These are phyloP conservation scores for Drosophila subquinaria DNA, from an alignment of 2,888 invertebrate genomes.

Conservation along the genomic window DNA sequence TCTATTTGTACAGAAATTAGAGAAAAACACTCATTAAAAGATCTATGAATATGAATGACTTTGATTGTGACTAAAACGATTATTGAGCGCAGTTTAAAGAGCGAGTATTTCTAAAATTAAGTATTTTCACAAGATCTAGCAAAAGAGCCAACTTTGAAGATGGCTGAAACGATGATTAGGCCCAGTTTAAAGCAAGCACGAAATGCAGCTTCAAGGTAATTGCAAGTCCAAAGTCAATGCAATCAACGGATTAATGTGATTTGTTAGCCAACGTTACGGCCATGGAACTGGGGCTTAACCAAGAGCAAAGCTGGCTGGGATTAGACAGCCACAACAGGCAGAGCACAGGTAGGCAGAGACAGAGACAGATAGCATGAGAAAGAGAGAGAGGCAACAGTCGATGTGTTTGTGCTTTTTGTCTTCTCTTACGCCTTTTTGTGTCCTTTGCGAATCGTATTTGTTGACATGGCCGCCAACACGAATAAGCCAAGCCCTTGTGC, in stretches of 20 bases:
- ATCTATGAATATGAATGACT: too few species aligned
- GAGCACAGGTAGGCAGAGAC: background rate
- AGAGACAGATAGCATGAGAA: background rate
- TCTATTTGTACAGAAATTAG: too few species aligned
- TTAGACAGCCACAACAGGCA: conserved; percentile 40
- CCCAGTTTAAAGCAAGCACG: conserved; percentile 1
- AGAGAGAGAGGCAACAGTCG: conserved; percentile 18
- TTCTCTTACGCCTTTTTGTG: conserved; percentile 19
- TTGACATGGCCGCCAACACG: conserved; percentile 55
- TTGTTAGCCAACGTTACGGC: conserved; percentile 48
- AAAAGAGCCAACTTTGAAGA: background rate
- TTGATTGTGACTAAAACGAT: too few species aligned
- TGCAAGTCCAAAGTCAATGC: conserved; percentile 37
- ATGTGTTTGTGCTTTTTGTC: conserved; percentile 12
- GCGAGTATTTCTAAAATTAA: too few species aligned
- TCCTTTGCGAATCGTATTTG: conserved; percentile 50
- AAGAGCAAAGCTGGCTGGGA: conserved; percentile 29
- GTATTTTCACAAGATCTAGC: too few species aligned
- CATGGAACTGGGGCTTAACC: conserved; percentile 15
- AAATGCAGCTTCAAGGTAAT: conserved; percentile 13
- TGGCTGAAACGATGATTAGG: background rate
- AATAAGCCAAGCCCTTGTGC: conserved; percentile 24
- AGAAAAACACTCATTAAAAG: too few species aligned
- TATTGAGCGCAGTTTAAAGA: too few species aligned
- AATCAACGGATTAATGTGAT: conserved; percentile 64